Evolutionary conservation across 2,888 invertebrate genomes (phyloP).

Genomic region (Pyralis farinalis): DNA sequence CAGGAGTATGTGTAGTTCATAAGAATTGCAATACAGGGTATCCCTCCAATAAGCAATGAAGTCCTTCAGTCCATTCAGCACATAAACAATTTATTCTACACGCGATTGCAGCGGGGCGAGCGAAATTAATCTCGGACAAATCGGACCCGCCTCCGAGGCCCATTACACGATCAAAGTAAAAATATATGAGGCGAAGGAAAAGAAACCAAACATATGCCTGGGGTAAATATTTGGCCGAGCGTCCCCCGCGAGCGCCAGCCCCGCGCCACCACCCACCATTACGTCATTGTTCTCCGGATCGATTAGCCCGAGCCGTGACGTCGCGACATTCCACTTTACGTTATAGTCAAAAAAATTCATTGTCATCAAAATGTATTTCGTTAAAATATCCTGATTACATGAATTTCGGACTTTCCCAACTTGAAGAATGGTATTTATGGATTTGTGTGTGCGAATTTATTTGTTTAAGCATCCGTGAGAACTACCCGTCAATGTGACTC

Average conservation of each 20-base stretch:
- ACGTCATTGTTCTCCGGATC: slow-evolving; percentile 75
- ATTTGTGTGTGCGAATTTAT: slow-evolving; percentile 32
- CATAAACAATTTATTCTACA: slow-evolving; percentile 38
- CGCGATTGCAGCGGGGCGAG: slow-evolving; percentile 41
- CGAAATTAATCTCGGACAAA: slow-evolving; percentile 73
- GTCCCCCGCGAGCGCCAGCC: slow-evolving; percentile 34
- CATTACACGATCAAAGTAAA: slow-evolving; percentile 75
- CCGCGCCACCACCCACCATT: slow-evolving; percentile 43
- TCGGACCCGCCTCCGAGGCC: slow-evolving; percentile 62
- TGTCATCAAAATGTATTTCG: slow-evolving; percentile 17
- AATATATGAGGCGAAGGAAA: slow-evolving; percentile 79
- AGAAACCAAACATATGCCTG: slow-evolving; percentile 77
- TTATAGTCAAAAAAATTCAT: slow-evolving; percentile 27
- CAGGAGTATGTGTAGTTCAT: background rate
- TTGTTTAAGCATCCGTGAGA: slow-evolving; percentile 58
- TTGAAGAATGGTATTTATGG: slow-evolving; percentile 14
- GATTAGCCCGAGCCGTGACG: slow-evolving; percentile 66
- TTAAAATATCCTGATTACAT: slow-evolving; percentile 20
- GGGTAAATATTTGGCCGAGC: slow-evolving; percentile 72
- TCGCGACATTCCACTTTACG: slow-evolving; percentile 45
- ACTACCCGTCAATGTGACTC: slow-evolving; percentile 49
- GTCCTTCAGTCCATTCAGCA: slow-evolving; percentile 21
- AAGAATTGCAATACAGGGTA: slow-evolving; percentile 4
- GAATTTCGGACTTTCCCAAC: slow-evolving; percentile 5
- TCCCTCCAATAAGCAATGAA: slow-evolving; percentile 9